Evolutionary conservation across 2,888 invertebrate species (phyloP).

Genomic region (Candidula unifasciata): DNA sequence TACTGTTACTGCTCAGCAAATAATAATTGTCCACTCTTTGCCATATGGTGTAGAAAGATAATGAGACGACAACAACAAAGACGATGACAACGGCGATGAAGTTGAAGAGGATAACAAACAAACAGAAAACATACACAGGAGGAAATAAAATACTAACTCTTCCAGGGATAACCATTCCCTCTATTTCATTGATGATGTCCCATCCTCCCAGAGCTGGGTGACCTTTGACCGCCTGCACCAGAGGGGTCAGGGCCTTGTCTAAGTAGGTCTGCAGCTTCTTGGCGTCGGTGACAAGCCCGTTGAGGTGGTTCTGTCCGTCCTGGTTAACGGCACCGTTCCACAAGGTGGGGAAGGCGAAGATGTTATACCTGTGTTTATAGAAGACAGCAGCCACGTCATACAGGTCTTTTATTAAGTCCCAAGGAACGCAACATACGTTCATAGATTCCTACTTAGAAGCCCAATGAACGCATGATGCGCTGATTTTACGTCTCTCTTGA

Average conservation of each 20-base stretch:
- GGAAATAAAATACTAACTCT: conserved; percentile 6
- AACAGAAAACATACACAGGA: too few species aligned
- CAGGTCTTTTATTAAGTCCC: too few species aligned
- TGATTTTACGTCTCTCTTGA: too few species aligned
- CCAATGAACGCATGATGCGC: too few species aligned
- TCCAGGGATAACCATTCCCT: conserved; percentile 62
- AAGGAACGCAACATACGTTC: too few species aligned
- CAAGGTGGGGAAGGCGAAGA: conserved; percentile 59
- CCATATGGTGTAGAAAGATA: too few species aligned
- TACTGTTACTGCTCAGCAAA: too few species aligned
- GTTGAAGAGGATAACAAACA: too few species aligned
- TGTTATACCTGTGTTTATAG: conserved; percentile 17
- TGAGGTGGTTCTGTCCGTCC: conserved; percentile 38
- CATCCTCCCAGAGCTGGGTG: conserved; percentile 68
- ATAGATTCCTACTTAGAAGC: too few species aligned
- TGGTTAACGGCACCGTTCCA: conserved; percentile 70
- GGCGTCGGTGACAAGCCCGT: conserved; percentile 59
- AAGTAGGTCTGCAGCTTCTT: conserved; percentile 69
- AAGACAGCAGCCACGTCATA: conserved; percentile 9
- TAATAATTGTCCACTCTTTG: too few species aligned
- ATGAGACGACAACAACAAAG: too few species aligned
- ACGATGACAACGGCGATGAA: too few species aligned
- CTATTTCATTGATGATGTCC: conserved; percentile 73
- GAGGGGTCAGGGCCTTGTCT: conserved; percentile 65
- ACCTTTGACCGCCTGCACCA: conserved; percentile 64